Evolutionary conservation across 1,140 invertebrate genomes (phyloP), one percentile per base, ranked within the genome.

Genomic region (Heliconius melpomene): DNA sequence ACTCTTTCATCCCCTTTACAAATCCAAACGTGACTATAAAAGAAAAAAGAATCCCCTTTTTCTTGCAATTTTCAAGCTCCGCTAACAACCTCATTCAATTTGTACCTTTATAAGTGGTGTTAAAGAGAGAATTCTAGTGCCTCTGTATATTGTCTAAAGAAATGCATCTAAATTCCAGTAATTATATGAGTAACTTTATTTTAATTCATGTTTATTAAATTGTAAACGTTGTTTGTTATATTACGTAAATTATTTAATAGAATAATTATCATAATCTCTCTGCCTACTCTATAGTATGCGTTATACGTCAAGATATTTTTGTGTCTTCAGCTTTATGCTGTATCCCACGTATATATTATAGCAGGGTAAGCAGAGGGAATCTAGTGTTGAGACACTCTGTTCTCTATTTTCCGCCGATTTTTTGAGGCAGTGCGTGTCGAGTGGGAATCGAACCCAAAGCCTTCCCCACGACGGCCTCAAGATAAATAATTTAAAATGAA

Each of bases 41-140:
- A 72, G 71, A 72, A 66, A 66, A 23, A 66, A 66, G 26, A 20
- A 72, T 9, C 23, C 36, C 29, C 36, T 8, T 38, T 72, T 72
- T 72, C 71, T 72, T 38, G 71, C 71, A 72, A 38, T 72, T 72
- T 72, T 72, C 71, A 72, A 72, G 36, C n/a, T 36, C 36, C 36
- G 36, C 71, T 72, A 72, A 72, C 71, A 72, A 72, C 71, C 71
- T 72, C 71, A 72, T 72, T 72, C 71, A 72, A 72, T 72, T 72
- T 72, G 71, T 72, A 72, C 71, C 71, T 72, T 72, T 2, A 23
- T 8, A 72, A 72, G 36, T 72, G 71, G 71, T 20, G 20, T 40
- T 26, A 26, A 38, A 72, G 20, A 7, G 36, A 32, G n/a, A 26
- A 38, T 40, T 72, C 36, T 72, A 72, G 36, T 72, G 36, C 36